Base-by-base conservation (phyloP, 2,797 vertebrate genomes). In the Acrossocheilus fasciatus region DNA sequence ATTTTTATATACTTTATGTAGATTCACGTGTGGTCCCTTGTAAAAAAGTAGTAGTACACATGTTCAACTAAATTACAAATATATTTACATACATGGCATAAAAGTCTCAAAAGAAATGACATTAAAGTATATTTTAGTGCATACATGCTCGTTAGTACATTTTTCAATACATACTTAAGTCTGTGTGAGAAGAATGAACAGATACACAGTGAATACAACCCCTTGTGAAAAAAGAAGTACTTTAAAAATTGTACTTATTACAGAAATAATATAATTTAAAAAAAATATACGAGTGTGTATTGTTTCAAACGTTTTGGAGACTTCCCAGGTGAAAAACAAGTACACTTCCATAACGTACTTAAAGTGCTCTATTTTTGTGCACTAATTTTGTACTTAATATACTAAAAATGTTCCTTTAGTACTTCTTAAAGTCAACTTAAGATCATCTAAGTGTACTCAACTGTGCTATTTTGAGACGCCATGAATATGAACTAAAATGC, bases 21-120 rank as follows among this genome's bases (percentile, higher is more conserved):
- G 34, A 87, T 79, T 88, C 62, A 45, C 41, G 50, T 90, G 1
- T 9, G 66, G 68, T 90, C n/a, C 57, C 39, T 83, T 36, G 26
- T 50, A 26, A 75, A 34, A 11, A 62, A 62, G 17, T 54, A 54
- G 11, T 62, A 11, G 12, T 34, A 36, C 6, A 36, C 64, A 0
- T 64, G 59, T 30, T 66, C 1, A 6, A 15, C 59, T 30, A 15
- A 17, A 66, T 66, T 34, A 8, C 64, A 66, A 26, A 26, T 34
- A 66, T 66, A 34, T 66, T 66, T 66, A 66, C 30, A 17, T 34
- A 17, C 26, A 66, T 17, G 26, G 62, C 62, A 34, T 66, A 17
- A 17, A 66, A 66, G 30, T 66, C 30, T 66, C 6, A 36, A 68
- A 6, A 66, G 6, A 36, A 18, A 36, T 66, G 0, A 17, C 15